These are phyloP conservation scores for Himalopsyche japonica DNA, from an alignment of 2,888 invertebrate species.

Conservation along the genomic window DNA sequence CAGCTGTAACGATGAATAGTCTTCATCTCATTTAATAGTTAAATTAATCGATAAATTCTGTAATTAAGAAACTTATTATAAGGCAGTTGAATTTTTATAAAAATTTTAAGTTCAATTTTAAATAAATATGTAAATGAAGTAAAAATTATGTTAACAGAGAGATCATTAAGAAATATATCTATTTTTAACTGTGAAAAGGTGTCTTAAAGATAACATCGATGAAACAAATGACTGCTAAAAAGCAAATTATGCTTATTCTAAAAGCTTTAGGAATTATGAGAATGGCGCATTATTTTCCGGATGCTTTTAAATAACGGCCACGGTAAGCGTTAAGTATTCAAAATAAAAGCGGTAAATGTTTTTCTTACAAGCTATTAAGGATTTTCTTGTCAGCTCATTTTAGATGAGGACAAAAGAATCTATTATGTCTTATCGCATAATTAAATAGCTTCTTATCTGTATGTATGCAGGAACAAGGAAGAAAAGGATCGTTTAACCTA, in stretches of 20 bases:
- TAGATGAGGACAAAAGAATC: neutral
- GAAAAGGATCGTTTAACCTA: neutral
- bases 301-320: neutral
- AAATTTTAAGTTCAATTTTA: too few species aligned
- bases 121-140: too few species aligned
- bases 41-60: too few species aligned
- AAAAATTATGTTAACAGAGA: too few species aligned
- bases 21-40: too few species aligned
- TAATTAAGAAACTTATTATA: too few species aligned
- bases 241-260: neutral
- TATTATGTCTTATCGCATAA: constrained; percentile 2
- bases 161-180: too few species aligned
- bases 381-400: neutral
- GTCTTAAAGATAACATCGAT: neutral
- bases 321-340: neutral
- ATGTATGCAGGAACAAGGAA: neutral
- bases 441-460: neutral
- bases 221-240: neutral
- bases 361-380: neutral
- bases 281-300: neutral
- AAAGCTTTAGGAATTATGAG: neutral
- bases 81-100: too few species aligned
- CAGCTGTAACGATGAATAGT: too few species aligned
- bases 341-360: neutral
- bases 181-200: neutral